Evolutionary conservation across 2,113 vertebrate genomes (phyloP), one percentile per base, ranked within the genome.

Genomic region (Phodopus roborovskii): DNA sequence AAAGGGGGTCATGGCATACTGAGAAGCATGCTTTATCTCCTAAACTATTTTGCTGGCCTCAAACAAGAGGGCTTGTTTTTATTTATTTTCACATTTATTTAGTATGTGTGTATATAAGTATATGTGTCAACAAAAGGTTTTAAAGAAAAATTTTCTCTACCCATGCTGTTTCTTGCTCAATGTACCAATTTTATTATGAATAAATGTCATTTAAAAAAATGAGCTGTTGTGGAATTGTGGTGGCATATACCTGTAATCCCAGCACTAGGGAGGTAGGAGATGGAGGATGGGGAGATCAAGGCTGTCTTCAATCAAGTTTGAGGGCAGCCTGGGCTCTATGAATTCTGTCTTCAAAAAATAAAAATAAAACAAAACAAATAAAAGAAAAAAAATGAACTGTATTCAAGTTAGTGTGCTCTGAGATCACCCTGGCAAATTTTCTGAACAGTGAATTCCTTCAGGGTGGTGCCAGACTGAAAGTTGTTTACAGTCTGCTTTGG

Each of bases 371-470:
- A 30, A 64, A 84, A 53, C 11, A 42, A 62, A 30, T 15, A 84
- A 84, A 79, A 56, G 17, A 7, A 12, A 68, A 85, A 62, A 60
- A 73, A 39, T 30, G 19, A 78, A 30, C 64, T 50, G 4, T 81
- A 75, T 71, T 28, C 42, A 78, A 62, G 85, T 81, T 60, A 39
- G 50, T 94, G n/a, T 60, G 39, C 16, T 70, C 28, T 71, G 82
- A 88, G 50, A 53, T 26, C 22, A 71, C 88, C 53, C 30, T 88
- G 50, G 74, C 70, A 79, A 81, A 81, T 30, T 88, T 71, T 33
- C 74, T 78, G 10, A 93, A 79, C 48, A 56, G 22, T n/a, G 62
- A 93, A n/a, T 88, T 88, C 64, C 50, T 58, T 93, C 53, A 88
- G 84, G 62, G 50, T 30, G 39, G 77, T 15, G 15, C 28, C 64